These are phyloP conservation scores for Andrena fulva DNA, from an alignment of 2,888 invertebrate genomes.

Conservation along the genomic window DNA sequence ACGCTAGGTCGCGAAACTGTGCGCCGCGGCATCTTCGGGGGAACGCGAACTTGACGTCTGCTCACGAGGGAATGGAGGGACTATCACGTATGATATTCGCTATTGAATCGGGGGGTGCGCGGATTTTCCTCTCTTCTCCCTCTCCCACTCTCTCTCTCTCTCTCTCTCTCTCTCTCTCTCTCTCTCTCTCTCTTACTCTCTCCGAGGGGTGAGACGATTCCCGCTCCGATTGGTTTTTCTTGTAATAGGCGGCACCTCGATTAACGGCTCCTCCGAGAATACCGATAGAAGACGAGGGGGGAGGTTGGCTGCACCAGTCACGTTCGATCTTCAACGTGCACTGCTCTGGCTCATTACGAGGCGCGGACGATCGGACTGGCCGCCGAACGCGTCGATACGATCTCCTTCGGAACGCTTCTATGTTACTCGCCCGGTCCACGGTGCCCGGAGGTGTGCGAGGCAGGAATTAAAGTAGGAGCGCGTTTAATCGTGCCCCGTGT, in stretches of 20 bases:
- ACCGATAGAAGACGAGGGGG: slow-evolving; percentile 34
- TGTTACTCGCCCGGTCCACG: slow-evolving; percentile 9
- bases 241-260: slow-evolving; percentile 56
- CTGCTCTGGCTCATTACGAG: slow-evolving; percentile 58
- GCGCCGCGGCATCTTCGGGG: slow-evolving; percentile 53
- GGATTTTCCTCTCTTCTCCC: slow-evolving; percentile 10
- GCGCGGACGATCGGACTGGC: slow-evolving; percentile 47
- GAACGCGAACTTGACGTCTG: slow-evolving; percentile 39
- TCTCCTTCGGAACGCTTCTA: slow-evolving; percentile 33
- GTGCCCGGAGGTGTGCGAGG: neutral
- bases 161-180: no score
- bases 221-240: slow-evolving; percentile 47
- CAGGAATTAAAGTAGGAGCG: slow-evolving; percentile 24
- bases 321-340: slow-evolving; percentile 64
- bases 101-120: slow-evolving; percentile 44
- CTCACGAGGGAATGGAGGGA: slow-evolving; percentile 10
- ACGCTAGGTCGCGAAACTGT: slow-evolving; percentile 23
- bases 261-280: slow-evolving; percentile 55
- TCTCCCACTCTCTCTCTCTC: no score
- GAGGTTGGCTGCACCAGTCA: slow-evolving; percentile 52
- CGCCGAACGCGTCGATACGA: slow-evolving; percentile 49
- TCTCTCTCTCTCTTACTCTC: no score
- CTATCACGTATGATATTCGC: slow-evolving; percentile 48
- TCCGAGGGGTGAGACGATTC: slow-evolving; percentile 20
- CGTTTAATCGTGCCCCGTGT: slow-evolving; percentile 25